Percentiles rank a stretch among this genome's conserved stretches.
Evolutionary conservation across 2,797 vertebrate genomes (phyloP).

Genomic region (Chelmon rostratus): DNA sequence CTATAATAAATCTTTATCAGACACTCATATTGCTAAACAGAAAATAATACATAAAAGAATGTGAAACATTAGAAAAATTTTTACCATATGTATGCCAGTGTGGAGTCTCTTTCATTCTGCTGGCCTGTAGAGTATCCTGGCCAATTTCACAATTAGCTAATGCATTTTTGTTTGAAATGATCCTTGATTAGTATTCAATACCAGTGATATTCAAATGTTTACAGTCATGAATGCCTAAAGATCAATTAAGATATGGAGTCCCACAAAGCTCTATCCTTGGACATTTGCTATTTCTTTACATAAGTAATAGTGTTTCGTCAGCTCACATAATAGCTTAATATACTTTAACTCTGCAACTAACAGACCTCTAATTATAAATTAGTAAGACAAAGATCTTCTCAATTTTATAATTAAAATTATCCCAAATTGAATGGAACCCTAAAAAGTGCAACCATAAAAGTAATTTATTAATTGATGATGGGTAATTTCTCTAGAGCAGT

Average conservation of each 20-base stretch:
- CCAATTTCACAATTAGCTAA: background rate
- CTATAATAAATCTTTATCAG: background rate
- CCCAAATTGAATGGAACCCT: background rate
- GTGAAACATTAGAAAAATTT: background rate
- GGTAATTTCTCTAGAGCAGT: background rate
- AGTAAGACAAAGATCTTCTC: too few relatives aligned
- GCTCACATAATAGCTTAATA: background rate
- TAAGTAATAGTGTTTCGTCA: background rate
- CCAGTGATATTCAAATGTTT: background rate
- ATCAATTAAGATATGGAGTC: background rate
- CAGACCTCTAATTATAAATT: background rate
- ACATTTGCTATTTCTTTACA: background rate
- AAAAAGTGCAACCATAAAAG: background rate
- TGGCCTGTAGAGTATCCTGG: background rate
- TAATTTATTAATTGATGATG: background rate
- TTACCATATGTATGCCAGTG: background rate
- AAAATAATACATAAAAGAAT: background rate
- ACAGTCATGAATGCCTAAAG: background rate
- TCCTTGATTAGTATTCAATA: background rate
- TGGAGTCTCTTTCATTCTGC: background rate
- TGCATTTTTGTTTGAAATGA: background rate
- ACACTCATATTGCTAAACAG: background rate
- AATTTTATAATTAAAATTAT: background rate
- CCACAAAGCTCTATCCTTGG: slow-evolving; percentile 1
- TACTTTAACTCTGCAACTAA: background rate